Conservation (phyloP, 2,888 invertebrate species). For the Leucophora obtusa region DNA sequence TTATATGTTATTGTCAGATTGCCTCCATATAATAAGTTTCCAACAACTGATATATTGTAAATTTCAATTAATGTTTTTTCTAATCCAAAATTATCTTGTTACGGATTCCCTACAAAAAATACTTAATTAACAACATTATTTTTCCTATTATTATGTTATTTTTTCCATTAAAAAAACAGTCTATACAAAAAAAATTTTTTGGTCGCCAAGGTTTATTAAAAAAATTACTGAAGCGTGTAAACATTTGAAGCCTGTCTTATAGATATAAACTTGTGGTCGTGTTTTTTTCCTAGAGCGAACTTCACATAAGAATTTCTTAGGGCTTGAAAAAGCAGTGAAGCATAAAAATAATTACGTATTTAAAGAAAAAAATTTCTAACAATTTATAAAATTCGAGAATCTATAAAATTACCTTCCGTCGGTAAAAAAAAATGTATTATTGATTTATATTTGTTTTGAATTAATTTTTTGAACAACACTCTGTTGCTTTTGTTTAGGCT, state of each 20-base stretch:
- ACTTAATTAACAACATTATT: conserved; percentile 33
- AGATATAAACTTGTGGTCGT: conserved; percentile 10
- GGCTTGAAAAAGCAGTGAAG: conserved; percentile 19
- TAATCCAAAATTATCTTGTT: background rate
- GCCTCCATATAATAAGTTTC: too few relatives aligned
- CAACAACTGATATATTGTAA: too few relatives aligned
- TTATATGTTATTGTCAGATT: too few relatives aligned
- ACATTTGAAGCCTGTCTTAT: conserved; percentile 55
- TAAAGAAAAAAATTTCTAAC: too few relatives aligned
- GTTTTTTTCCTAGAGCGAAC: too few relatives aligned
- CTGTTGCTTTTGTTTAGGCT: conserved; percentile 51
- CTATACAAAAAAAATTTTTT: too few relatives aligned
- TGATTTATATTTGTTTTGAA: conserved; percentile 3
- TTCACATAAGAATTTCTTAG: conserved; percentile 25
- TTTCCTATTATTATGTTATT: background rate
- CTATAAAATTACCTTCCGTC: conserved; percentile 25
- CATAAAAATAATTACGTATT: conserved; percentile 43
- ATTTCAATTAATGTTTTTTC: too few relatives aligned
- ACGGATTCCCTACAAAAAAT: conserved; percentile 7
- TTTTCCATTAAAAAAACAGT: background rate
- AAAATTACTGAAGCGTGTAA: conserved; percentile 64
- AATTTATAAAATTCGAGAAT: background rate
- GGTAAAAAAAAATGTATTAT: conserved; percentile 9
- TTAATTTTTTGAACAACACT: conserved; percentile 23
- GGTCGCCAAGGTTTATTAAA: background rate